Evolutionary conservation across 2,888 invertebrate genomes (phyloP).

Genomic region (Leptopilina syphax): DNA sequence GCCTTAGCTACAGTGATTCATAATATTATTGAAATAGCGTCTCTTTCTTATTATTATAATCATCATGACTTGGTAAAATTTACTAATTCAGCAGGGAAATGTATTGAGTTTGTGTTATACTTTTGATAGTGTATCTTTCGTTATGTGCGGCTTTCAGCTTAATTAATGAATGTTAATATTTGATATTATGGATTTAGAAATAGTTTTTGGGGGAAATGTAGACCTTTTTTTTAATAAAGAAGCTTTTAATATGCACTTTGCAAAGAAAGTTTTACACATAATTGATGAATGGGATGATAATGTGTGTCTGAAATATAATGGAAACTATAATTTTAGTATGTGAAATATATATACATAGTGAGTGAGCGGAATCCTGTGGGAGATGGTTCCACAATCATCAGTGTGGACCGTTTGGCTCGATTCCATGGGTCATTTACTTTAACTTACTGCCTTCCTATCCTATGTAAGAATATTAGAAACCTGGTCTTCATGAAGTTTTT

Average conservation of each 20-base stretch:
- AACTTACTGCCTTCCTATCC: constrained; percentile 47
- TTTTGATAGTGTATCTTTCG: not conserved
- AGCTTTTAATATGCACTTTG: not conserved
- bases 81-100: no score
- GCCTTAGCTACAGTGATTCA: no score
- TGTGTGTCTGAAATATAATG: constrained; percentile 8
- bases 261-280: not conserved
- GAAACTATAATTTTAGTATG: constrained; percentile 12
- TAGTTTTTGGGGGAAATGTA: no score
- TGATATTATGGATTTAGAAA: not conserved
- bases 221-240: not conserved
- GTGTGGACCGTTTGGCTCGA: constrained; percentile 54
- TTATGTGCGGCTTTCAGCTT: not conserved
- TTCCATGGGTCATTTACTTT: constrained; percentile 59
- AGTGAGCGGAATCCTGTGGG: not conserved
- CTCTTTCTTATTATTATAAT: no score
- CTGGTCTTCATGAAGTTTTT: no score
- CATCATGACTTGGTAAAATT: no score
- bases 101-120: not conserved
- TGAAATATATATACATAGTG: constrained; percentile 18
- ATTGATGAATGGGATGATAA: constrained; percentile 5
- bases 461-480: constrained; percentile 58
- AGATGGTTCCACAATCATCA: constrained; percentile 46
- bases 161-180: not conserved
- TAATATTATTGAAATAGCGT: no score